Base-by-base conservation (phyloP, 1,140 invertebrate genomes). In the Philaenus spumarius region DNA sequence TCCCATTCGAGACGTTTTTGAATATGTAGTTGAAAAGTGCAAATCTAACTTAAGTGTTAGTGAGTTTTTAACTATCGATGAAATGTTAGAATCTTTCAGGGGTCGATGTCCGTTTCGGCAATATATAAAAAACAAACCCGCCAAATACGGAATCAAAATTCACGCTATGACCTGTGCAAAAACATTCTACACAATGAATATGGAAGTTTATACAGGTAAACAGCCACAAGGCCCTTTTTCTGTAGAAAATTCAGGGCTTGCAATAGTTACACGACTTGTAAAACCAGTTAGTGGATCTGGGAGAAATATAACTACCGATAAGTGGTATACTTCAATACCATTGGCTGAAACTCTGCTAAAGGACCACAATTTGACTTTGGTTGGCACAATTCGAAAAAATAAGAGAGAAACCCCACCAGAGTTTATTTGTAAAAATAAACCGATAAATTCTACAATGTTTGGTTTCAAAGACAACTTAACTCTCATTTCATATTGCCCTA, bases 61-160 rank as follows among this genome's bases (percentile, higher is more conserved):
- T 24, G 46, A 57, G 35, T 50, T 48, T 45, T n/a, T 71, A 1
- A 67, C 64, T 11, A 67, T 72, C 46, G 71, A 73, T 65, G 71
- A 74, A 62, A 68, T 64, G 61, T 62, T 73, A 20, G 56, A 63
- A 42, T 39, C 57, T 26, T 75, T 73, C 65, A 43, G 67, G 52
- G 71, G 71, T 47, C 60, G 66, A 50, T 73, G 71, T 60, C 58
- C 63, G 48, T 74, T 74, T 46, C 58, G 67, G 56, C 69, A 72
- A 54, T 75, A 74, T 54, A 72, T 77, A 15, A 71, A 70, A n/a
- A 71, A n/a, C n/a, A n/a, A 71, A 64, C 72, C 71, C 60, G 68
- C 66, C 7, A n/a, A n/a, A n/a, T n/a, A n/a, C n/a, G n/a, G n/a
- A n/a, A 68, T 74, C n/a, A 73, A 73, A 67, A 61, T 72, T 26